A percentile compares a stretch with the other conserved stretches of the same genome.
phyloP scores from a whole-genome alignment of 2,888 invertebrate genomes.

The Agriopis leucophaearia region DNA sequence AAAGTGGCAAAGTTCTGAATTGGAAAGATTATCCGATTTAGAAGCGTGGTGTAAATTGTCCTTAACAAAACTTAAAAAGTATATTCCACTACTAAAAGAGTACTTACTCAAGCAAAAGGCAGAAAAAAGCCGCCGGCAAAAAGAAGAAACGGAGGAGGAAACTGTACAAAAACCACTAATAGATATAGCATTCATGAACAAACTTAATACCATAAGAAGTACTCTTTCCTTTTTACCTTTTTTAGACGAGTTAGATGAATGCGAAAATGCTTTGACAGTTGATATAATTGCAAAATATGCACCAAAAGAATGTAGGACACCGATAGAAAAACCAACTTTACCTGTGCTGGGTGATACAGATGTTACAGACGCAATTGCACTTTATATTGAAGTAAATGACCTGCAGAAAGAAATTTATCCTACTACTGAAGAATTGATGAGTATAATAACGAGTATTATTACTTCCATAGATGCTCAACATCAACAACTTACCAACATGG shows the following conservation, averaged over 20 bases:
- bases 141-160: conserved; percentile 26
- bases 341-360: conserved; percentile 81
- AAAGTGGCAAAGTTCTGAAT: conserved; percentile 73
- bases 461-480: conserved; percentile 66
- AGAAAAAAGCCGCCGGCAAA: conserved; percentile 14
- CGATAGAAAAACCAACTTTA: conserved; percentile 57
- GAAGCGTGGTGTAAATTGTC: conserved; percentile 68
- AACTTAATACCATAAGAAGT: conserved; percentile 49
- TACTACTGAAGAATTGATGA: conserved; percentile 73
- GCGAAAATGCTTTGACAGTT: conserved; percentile 54
- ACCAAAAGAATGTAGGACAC: conserved; percentile 64
- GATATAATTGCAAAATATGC: conserved; percentile 66
- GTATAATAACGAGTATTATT: conserved; percentile 70
- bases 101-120: conserved; percentile 39
- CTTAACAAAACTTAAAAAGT: conserved; percentile 53
- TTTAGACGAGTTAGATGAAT: conserved; percentile 63
- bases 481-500: conserved; percentile 55
- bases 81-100: conserved; percentile 57
- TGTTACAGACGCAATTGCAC: conserved; percentile 70
- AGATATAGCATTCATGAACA: conserved; percentile 37
- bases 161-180: conserved; percentile 21
- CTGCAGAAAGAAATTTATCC: conserved; percentile 76
- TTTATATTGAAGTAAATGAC: conserved; percentile 70
- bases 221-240: conserved; percentile 63
- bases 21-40: conserved; percentile 64